Evolutionary conservation across 2,113 vertebrate species (phyloP).

Genomic region (Mugil cephalus): DNA sequence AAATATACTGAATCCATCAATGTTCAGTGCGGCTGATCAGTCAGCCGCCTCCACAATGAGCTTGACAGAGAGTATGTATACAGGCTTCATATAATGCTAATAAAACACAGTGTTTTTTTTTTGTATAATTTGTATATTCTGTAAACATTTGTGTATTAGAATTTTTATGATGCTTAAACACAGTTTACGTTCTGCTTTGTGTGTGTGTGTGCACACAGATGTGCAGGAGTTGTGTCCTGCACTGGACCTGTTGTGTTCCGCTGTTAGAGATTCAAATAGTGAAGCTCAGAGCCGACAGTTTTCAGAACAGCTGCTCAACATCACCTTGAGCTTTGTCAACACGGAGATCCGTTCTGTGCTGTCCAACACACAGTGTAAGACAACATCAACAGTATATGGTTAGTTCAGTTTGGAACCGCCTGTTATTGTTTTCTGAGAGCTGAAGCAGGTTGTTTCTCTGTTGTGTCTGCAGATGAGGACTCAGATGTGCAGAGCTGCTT

Average conservation of each 20-base stretch:
- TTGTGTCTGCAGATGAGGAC: constrained; percentile 83
- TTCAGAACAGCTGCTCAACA: constrained; percentile 92
- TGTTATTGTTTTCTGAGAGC: not conserved
- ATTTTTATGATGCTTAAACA: too few relatives aligned
- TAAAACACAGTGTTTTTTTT: not conserved
- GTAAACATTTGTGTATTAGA: too few relatives aligned
- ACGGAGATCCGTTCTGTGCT: constrained; percentile 88
- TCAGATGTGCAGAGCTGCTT: constrained; percentile 83
- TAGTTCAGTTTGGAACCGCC: not conserved
- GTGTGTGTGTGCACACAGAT: constrained; percentile 76
- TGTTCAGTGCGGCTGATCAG: constrained; percentile 68
- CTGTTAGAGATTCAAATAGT: constrained; percentile 88
- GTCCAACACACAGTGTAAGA: constrained; percentile 80
- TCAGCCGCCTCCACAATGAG: constrained; percentile 46
- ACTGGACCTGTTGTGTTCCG: constrained; percentile 89
- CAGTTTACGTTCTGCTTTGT: not conserved
- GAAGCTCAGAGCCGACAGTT: constrained; percentile 94
- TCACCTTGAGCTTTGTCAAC: constrained; percentile 90
- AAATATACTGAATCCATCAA: constrained; percentile 83
- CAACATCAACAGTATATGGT: not conserved
- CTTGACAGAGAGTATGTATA: constrained; percentile 82
- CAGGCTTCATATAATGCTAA: not conserved
- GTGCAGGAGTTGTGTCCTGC: constrained; percentile 90
- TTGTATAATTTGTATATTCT: too few relatives aligned
- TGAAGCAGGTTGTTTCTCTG: not conserved